A percentile compares a stretch with the other conserved stretches of the same genome.
These are phyloP conservation scores for Erethizon dorsatum DNA, from an alignment of 2,797 vertebrate species.

Conservation along the genomic window DNA sequence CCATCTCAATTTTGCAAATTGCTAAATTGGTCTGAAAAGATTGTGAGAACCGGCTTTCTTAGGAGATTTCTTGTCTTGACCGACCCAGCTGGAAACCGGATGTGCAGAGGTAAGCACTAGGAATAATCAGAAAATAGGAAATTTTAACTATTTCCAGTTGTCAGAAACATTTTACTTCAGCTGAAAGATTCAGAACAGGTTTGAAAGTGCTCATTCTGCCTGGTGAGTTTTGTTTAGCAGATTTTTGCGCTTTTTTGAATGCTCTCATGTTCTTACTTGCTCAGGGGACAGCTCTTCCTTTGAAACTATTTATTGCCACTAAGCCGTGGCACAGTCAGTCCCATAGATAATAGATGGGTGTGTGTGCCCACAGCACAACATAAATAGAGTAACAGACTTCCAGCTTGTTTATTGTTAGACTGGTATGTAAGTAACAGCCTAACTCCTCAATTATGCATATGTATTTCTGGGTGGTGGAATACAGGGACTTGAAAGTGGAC, in stretches of 20 bases:
- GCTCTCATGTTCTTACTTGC: slow-evolving; percentile 70
- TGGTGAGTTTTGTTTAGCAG: slow-evolving; percentile 19
- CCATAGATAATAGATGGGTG: slow-evolving; percentile 71
- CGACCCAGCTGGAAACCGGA: slow-evolving; percentile 50
- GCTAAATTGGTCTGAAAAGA: slow-evolving; percentile 68
- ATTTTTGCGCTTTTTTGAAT: slow-evolving; percentile 64
- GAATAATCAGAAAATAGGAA: slow-evolving; percentile 69
- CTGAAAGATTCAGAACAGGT: background rate
- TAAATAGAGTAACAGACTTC: slow-evolving; percentile 59
- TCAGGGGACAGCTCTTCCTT: background rate
- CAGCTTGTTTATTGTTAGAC: slow-evolving; percentile 52
- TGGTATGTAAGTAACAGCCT: slow-evolving; percentile 27
- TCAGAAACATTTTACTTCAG: slow-evolving; percentile 61
- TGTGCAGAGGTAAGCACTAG: slow-evolving; percentile 61
- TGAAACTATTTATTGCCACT: slow-evolving; percentile 68
- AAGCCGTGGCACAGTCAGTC: background rate
- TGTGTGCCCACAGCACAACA: slow-evolving; percentile 47
- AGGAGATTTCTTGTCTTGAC: slow-evolving; percentile 64
- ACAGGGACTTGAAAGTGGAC: slow-evolving; percentile 1
- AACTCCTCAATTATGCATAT: background rate
- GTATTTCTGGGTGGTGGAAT: background rate
- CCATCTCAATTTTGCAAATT: background rate
- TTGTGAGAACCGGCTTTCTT: slow-evolving; percentile 23
- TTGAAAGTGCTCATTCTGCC: background rate
- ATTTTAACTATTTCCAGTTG: slow-evolving; percentile 55